Evolutionary conservation across 2,113 vertebrate species (phyloP), one percentile per base, ranked within the genome.

Genomic region (Pelobates fuscus): DNA sequence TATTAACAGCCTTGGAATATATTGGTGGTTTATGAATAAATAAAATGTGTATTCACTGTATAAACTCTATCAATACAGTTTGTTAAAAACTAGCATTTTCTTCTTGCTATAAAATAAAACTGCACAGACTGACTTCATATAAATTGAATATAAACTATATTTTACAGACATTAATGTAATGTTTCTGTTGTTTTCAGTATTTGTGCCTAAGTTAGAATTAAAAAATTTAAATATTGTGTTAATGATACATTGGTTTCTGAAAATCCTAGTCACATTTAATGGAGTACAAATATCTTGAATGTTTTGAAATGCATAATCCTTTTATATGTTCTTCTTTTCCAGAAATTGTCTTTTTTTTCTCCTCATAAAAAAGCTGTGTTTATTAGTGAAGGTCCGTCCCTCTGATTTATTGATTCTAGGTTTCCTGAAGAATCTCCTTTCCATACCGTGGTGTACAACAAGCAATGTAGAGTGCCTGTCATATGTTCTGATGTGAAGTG

Each of bases 401-500:
- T 80, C 82, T 82, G 88, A 86, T 86, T 87, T 86, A 85, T 84
- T 82, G 77, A 49, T 78, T 77, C 46, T 0, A 43, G 79, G 27
- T 85, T 84, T 75, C 78, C 58, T 70, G 72, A 58, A 72, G 75
- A 76, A 60, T 66, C 41, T 67, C 57, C 76, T 62, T 67, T 65
- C 52, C 82, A 77, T 11, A 54, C 77, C 71, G 61, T 54, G 57
- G 58, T 5, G 77, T 61, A 71, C 71, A 59, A 74, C 59, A 17
- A 10, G 78, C 77, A 12, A 66, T 10, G 82, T 82, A 25, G 77
- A 70, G 83, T 67, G 82, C 58, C 90, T 90, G 90, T 86, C 89
- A 80, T 89, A 82, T 89, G 83, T 88, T 89, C 86, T 64, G 76
- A 21, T 82, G 84, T 86, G 91, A 91, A 76, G 81, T 96, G 95